These are phyloP conservation scores for Drosophila anomalipes DNA, from an alignment of 2,888 invertebrate genomes.

Conservation along the genomic window DNA sequence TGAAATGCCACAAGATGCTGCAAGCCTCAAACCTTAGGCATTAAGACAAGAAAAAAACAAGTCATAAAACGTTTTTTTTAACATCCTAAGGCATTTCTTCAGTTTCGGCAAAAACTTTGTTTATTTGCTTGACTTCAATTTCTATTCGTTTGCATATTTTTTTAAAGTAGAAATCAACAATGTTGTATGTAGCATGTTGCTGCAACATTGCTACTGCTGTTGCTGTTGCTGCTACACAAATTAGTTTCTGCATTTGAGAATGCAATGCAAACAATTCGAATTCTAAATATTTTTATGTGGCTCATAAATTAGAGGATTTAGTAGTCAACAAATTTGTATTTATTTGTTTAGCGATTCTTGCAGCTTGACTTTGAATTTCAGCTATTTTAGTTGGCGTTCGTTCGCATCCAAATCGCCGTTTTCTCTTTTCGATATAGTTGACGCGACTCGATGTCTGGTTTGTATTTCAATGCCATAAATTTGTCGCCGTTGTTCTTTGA, in stretches of 20 bases:
- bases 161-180: conserved; percentile 20
- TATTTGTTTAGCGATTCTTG: conserved; percentile 52
- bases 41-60: background rate
- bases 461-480: conserved; percentile 78
- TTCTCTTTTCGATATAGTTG: conserved; percentile 29
- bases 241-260: conserved; percentile 48
- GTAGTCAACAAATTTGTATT: conserved; percentile 46
- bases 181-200: conserved; percentile 14
- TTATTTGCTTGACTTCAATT: conserved; percentile 19
- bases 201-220: conserved; percentile 45
- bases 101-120: background rate
- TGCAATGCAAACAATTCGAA: conserved; percentile 46
- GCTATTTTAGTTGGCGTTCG: background rate
- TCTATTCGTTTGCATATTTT: background rate
- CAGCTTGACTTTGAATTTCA: conserved; percentile 54
- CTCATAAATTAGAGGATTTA: conserved; percentile 66
- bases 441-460: conserved; percentile 79
- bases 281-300: conserved; percentile 21
- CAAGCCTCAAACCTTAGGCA: background rate
- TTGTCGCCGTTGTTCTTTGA: conserved; percentile 66
- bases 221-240: conserved; percentile 2
- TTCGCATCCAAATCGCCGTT: background rate
- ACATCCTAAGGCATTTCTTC: background rate
- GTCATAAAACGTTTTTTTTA: background rate
- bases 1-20: background rate